These are phyloP conservation scores for Drosophila parvula DNA, from an alignment of 1,140 invertebrate species.

Conservation along the genomic window DNA sequence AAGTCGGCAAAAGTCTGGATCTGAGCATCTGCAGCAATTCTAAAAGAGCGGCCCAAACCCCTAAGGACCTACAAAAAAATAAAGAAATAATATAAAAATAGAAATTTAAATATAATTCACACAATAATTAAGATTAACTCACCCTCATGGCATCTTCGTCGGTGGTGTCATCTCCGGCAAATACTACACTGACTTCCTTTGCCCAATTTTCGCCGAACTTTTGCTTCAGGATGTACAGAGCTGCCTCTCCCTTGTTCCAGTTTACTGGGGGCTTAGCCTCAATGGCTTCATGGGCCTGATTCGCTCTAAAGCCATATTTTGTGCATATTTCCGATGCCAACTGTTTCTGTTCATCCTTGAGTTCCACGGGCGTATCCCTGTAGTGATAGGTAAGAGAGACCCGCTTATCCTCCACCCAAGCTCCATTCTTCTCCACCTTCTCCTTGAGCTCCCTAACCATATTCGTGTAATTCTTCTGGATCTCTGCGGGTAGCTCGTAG, in stretches of 20 bases:
- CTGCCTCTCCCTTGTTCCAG: conserved; percentile 95
- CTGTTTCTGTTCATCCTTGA: conserved; percentile 87
- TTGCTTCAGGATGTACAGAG: conserved; percentile 94
- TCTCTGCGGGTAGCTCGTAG: conserved; percentile 93
- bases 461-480: conserved; percentile 90
- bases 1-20: conserved; percentile 93
- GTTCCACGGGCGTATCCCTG: conserved; percentile 89
- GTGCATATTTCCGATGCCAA: conserved; percentile 89
- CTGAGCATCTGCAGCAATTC: conserved; percentile 91
- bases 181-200: conserved; percentile 93
- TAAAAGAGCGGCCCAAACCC: conserved; percentile 94
- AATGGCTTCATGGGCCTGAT: conserved; percentile 91
- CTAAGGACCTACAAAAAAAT: conserved; percentile 88
- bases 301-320: conserved; percentile 90
- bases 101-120: background rate
- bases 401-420: conserved; percentile 96
- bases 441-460: conserved; percentile 91
- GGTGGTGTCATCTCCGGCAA: conserved; percentile 94
- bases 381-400: conserved; percentile 95
- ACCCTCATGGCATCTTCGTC: conserved; percentile 96
- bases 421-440: conserved; percentile 92
- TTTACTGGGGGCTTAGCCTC: conserved; percentile 95
- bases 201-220: conserved; percentile 95
- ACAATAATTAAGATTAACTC: conserved; percentile 48
- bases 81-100: background rate